Evolutionary conservation across 2,113 vertebrate genomes (phyloP), one percentile per base, ranked within the genome.

Genomic region (Cheirogaleus medius): DNA sequence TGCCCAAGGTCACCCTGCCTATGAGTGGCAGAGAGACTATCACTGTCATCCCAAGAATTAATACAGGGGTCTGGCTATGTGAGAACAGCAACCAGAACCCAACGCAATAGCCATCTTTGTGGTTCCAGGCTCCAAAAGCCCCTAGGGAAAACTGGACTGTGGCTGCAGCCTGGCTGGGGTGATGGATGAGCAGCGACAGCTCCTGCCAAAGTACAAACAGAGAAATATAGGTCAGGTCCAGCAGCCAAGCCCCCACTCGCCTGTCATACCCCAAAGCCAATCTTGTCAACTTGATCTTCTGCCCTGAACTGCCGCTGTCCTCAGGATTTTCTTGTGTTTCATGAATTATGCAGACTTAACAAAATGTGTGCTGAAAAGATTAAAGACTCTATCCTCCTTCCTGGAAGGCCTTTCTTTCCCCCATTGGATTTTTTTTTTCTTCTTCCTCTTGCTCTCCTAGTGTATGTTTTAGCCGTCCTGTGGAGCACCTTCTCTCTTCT

Each of bases 251-350:
- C 81, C 85, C 29, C 7, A 6, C 63, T 13, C 8, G 1, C 63
- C 77, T 58, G 49, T 93, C 80, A 64, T 69, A 87, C 83, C 86
- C 94, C 91, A 95, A 68, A 93, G 93, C 63, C 68, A 63, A 29
- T 94, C 86, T 47, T 93, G 94, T 97, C 96, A 95, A 56, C 63
- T 94, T 97, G 94, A 95, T 98, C 94, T 95, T 95, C 95, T 84
- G 96, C 83, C 96, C 91, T 66, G 93, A 94, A 84, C 91, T 94
- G 90, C 68, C 58, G 56, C 91, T 91, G 88, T 94, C 95, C 91
- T 83, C 6, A 0, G 74, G 66, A 84, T 73, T 84, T 60, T 86
- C 89, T 74, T 91, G 54, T 47, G 74, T 83, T 88, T 95, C 82
- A 89, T 87, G 69, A 94, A 93, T 98, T 97, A 97, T 95, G 95